Percentiles rank a stretch among this genome's conserved stretches.
These are phyloP conservation scores for Onchidella celtica DNA, from an alignment of 2,888 invertebrate species.

Conservation along the genomic window DNA sequence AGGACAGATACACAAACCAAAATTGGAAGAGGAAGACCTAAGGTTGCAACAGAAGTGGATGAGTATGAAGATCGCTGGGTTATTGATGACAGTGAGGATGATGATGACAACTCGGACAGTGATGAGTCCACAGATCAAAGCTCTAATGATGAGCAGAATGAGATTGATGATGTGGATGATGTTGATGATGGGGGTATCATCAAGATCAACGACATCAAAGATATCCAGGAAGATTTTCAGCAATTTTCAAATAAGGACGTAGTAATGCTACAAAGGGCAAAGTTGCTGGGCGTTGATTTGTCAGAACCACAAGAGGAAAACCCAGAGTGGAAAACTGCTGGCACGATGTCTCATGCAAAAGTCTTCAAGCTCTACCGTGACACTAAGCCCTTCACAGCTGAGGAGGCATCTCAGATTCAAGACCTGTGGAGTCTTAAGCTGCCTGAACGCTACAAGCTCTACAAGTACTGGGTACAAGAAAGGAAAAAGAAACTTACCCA, in stretches of 20 bases:
- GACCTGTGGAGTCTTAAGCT: constrained; percentile 37
- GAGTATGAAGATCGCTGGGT: constrained; percentile 29
- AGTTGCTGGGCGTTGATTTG: constrained; percentile 35
- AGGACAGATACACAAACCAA: background rate
- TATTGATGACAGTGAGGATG: constrained; percentile 40
- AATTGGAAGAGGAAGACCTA: background rate
- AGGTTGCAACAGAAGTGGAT: background rate
- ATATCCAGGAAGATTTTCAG: constrained; percentile 24
- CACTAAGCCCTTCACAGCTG: constrained; percentile 25
- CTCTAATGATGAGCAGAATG: no score
- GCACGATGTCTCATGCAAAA: constrained; percentile 40
- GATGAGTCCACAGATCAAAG: no score
- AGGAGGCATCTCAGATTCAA: constrained; percentile 26
- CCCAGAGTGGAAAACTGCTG: constrained; percentile 30
- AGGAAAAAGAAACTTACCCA: constrained; percentile 17
- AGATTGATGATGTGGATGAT: constrained; percentile 25
- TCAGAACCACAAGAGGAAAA: background rate
- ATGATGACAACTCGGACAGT: no score
- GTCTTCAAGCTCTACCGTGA: constrained; percentile 36
- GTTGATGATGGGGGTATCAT: background rate
- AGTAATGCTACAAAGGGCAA: constrained; percentile 35
- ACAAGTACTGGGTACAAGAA: constrained; percentile 42
- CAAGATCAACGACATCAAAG: constrained; percentile 17
- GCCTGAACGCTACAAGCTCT: constrained; percentile 39
- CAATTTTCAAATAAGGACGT: constrained; percentile 30